Conservation (phyloP, 2,888 invertebrate genomes). For the Pammene aurita region DNA sequence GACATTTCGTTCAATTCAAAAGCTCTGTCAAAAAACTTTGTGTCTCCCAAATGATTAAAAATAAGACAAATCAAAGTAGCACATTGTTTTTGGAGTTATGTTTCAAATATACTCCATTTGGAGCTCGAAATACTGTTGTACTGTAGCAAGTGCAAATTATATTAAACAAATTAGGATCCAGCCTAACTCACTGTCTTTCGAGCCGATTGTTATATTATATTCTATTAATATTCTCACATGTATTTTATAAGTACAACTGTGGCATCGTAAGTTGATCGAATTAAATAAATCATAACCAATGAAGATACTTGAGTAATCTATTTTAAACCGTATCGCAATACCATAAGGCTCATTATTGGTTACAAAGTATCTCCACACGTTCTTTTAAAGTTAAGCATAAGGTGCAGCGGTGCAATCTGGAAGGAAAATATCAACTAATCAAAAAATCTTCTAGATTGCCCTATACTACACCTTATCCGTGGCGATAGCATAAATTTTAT, state of each 20-base stretch:
- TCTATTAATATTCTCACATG: slow-evolving; percentile 20
- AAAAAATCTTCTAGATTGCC: no score
- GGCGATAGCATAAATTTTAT: slow-evolving; percentile 1
- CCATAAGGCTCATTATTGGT: neutral
- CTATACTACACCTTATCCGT: no score
- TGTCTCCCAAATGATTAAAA: no score
- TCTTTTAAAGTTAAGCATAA: neutral
- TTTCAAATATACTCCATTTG: slow-evolving; percentile 10
- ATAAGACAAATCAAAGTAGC: no score
- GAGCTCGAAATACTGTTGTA: slow-evolving; percentile 7
- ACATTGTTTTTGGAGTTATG: slow-evolving; percentile 1
- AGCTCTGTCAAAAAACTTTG: no score
- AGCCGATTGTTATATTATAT: neutral
- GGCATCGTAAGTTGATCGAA: neutral
- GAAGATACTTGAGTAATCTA: neutral
- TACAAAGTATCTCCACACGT: neutral
- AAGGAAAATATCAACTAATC: no score
- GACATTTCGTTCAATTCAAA: no score
- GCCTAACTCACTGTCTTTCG: slow-evolving; percentile 20
- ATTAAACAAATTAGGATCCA: slow-evolving; percentile 24
- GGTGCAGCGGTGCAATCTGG: no score
- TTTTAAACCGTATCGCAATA: neutral
- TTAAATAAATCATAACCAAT: neutral
- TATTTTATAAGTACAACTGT: slow-evolving; percentile 22
- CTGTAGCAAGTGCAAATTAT: slow-evolving; percentile 21